phyloP scores from a whole-genome alignment of 2,113 vertebrate species.

The Platycercus adscitus region DNA sequence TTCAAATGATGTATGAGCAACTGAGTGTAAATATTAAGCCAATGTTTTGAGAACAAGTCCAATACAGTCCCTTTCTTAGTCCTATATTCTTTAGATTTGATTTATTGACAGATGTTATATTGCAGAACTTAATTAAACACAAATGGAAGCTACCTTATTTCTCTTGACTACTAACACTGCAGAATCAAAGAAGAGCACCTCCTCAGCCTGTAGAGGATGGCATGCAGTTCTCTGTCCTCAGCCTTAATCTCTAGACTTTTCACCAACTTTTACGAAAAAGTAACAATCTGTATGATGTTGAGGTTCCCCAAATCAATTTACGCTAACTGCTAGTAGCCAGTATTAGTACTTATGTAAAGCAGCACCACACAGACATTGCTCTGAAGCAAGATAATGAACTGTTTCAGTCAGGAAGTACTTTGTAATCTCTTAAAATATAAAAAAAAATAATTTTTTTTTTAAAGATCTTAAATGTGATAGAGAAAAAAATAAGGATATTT shows the following conservation, averaged over 20 bases:
- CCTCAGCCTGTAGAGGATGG: background rate
- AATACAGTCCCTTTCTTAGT: background rate
- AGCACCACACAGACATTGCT: background rate
- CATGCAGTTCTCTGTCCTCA: background rate
- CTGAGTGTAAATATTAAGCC: background rate
- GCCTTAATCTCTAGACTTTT: background rate
- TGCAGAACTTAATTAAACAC: background rate
- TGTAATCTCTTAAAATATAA: background rate
- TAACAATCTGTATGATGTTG: too few relatives aligned
- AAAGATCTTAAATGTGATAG: background rate
- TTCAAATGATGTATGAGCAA: background rate
- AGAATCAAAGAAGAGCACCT: background rate
- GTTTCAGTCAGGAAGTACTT: background rate
- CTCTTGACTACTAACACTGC: background rate
- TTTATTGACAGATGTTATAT: background rate
- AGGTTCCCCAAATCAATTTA: background rate
- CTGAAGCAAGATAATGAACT: background rate
- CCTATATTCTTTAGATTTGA: background rate
- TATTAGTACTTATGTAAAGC: background rate
- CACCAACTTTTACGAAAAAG: background rate
- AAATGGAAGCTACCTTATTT: background rate
- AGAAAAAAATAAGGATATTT: background rate
- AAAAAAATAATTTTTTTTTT: background rate
- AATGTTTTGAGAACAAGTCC: background rate
- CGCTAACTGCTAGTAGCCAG: background rate